phyloP scores from a whole-genome alignment of 2,888 invertebrate genomes.

The Acheta domesticus region DNA sequence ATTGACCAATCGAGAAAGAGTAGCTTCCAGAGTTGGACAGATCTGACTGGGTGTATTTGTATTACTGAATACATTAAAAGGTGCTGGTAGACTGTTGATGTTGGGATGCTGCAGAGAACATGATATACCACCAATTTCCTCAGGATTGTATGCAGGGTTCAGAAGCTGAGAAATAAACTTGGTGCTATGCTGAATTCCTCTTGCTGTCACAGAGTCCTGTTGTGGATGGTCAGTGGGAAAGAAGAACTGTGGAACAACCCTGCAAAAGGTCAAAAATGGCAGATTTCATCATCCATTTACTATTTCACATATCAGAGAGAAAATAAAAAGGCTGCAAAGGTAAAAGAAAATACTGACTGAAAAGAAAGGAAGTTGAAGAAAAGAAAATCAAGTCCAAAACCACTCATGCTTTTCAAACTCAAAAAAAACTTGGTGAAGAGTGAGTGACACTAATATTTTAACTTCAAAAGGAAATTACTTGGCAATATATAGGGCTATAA shows the following conservation, averaged over 20 bases:
- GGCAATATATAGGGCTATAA: too few species aligned
- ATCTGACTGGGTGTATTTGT: conserved; percentile 37
- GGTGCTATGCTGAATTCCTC: conserved; percentile 49
- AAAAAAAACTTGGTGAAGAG: too few species aligned
- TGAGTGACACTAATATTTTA: too few species aligned
- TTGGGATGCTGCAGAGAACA: conserved; percentile 26
- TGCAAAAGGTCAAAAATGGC: conserved; percentile 23
- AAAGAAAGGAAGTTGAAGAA: too few species aligned
- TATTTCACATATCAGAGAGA: background rate
- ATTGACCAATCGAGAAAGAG: conserved; percentile 56
- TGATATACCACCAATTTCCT: background rate
- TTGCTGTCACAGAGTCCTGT: conserved; percentile 54
- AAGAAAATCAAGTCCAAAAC: too few species aligned
- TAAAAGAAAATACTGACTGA: background rate
- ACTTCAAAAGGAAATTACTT: too few species aligned
- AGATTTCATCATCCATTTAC: background rate
- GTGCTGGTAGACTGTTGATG: conserved; percentile 53
- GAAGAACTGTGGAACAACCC: conserved; percentile 50
- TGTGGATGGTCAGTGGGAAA: conserved; percentile 50
- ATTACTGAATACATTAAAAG: conserved; percentile 47
- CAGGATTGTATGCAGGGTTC: conserved; percentile 31
- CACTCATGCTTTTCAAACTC: too few species aligned
- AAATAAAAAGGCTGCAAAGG: background rate
- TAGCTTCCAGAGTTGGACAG: conserved; percentile 49
- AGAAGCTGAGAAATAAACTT: conserved; percentile 46